These are phyloP conservation scores for Bombus waltoni DNA, from an alignment of 1,140 invertebrate genomes.

Conservation along the genomic window DNA sequence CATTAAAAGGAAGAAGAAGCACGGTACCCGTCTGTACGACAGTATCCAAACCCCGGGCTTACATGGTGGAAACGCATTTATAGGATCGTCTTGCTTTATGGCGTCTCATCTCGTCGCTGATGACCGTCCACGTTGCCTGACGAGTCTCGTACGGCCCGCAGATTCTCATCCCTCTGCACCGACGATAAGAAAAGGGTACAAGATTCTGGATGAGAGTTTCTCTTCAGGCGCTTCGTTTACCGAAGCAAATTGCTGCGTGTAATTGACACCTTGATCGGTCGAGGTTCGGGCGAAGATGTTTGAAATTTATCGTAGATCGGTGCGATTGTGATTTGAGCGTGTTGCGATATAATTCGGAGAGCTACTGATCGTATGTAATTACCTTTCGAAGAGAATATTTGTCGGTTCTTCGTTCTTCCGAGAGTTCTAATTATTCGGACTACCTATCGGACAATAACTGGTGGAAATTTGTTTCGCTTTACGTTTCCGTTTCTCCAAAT, in stretches of 20 bases:
- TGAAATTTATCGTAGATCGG: too few relatives aligned
- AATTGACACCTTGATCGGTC: neutral
- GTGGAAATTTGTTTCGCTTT: too few relatives aligned
- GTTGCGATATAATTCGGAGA: too few relatives aligned
- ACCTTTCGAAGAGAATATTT: too few relatives aligned
- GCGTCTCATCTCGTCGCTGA: slow-evolving; percentile 60
- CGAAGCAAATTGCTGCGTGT: neutral
- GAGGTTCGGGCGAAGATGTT: too few relatives aligned
- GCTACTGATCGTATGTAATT: too few relatives aligned
- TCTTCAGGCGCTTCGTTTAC: too few relatives aligned
- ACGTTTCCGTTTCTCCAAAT: too few relatives aligned
- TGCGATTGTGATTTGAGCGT: too few relatives aligned
- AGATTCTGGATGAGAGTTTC: neutral
- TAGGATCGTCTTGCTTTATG: slow-evolving; percentile 71
- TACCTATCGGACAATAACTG: too few relatives aligned
- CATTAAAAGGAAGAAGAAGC: slow-evolving; percentile 55
- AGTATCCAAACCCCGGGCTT: slow-evolving; percentile 54
- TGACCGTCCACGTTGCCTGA: neutral
- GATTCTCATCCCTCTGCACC: neutral
- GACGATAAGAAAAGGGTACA: neutral
- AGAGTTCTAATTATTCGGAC: too few relatives aligned
- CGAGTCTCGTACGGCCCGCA: neutral
- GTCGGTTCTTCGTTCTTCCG: too few relatives aligned
- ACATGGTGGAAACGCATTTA: slow-evolving; percentile 69
- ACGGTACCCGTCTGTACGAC: slow-evolving; percentile 24